Conservation (phyloP, 2,113 vertebrate species). For the Garra rufa region DNA sequence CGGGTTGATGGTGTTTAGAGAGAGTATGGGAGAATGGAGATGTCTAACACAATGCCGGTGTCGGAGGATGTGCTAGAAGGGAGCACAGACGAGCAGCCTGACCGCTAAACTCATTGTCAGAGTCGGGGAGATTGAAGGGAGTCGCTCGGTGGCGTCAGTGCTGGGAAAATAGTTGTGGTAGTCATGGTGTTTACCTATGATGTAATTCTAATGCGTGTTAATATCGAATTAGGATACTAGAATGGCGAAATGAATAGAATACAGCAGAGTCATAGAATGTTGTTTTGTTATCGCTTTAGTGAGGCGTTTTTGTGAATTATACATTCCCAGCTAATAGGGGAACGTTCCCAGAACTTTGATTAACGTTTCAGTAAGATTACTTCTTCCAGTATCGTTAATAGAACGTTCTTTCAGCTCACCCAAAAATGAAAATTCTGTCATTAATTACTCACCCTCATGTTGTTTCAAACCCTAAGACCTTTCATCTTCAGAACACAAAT, state of each 20-base stretch:
- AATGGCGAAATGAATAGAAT: background rate
- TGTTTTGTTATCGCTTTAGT: background rate
- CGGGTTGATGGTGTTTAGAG: background rate
- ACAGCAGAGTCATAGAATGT: background rate
- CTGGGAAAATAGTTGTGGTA: background rate
- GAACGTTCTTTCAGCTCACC: background rate
- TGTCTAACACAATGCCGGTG: background rate
- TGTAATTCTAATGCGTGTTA: background rate
- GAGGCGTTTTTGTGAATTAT: background rate
- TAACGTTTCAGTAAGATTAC: background rate
- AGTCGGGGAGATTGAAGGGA: background rate
- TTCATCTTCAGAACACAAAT: too few relatives aligned
- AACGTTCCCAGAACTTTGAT: background rate
- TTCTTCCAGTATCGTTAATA: too few relatives aligned
- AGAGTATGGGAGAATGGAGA: background rate
- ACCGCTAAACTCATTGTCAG: background rate
- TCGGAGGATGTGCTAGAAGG: background rate
- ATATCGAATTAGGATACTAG: background rate
- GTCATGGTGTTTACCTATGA: constrained; percentile 21
- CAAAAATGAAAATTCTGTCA: too few relatives aligned
- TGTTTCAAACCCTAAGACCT: too few relatives aligned
- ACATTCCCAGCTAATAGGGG: too few relatives aligned
- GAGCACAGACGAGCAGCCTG: background rate
- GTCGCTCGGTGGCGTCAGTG: constrained; percentile 10
- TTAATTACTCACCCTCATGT: too few relatives aligned